Evolutionary conservation across 1,140 invertebrate genomes (phyloP).

Genomic region (Tyrophagus putrescentiae): DNA sequence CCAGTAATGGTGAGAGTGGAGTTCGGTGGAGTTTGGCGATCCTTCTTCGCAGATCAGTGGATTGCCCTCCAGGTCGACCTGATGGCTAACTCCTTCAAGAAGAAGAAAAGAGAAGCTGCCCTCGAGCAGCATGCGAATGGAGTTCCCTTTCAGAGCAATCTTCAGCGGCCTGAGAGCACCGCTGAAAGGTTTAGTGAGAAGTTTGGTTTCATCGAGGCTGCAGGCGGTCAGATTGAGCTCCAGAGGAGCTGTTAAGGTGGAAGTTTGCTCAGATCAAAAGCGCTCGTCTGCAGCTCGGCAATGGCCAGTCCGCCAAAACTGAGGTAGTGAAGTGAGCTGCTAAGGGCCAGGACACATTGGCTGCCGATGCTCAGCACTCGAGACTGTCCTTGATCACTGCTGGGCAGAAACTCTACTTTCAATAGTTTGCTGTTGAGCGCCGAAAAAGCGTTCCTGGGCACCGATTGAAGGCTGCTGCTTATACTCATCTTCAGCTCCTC

Average conservation of each 20-base stretch:
- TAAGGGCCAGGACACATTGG: background rate
- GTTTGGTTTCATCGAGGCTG: background rate
- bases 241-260: background rate
- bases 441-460: background rate
- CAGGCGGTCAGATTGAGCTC: background rate
- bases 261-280: background rate
- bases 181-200: background rate
- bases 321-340: background rate
- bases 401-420: background rate
- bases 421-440: background rate
- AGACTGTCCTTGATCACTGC: no score
- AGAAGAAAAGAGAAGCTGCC: no score
- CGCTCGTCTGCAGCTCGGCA: background rate
- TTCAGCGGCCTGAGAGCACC: background rate
- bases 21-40: background rate
- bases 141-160: background rate
- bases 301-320: background rate
- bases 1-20: background rate
- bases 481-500: background rate
- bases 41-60: background rate
- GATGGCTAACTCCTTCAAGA: no score
- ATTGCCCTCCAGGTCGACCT: background rate
- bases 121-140: background rate
- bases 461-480: background rate
- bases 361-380: background rate